Evolutionary conservation across 2,113 vertebrate species (phyloP).

Genomic region (Lontra canadensis): DNA sequence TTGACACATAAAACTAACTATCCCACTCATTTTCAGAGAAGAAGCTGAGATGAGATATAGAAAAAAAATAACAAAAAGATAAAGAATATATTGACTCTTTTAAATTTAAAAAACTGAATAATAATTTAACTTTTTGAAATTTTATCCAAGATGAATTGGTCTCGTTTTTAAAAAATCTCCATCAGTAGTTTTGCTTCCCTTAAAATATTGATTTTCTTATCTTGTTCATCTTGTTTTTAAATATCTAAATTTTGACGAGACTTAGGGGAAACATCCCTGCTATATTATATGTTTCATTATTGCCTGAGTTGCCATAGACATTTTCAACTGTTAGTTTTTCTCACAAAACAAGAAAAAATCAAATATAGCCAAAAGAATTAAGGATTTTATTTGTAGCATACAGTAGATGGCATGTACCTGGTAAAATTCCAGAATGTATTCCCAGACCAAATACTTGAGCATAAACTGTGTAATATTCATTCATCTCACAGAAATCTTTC

Average conservation of each 20-base stretch:
- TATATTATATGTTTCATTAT: not conserved
- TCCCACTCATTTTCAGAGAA: not conserved
- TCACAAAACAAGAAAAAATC: not conserved
- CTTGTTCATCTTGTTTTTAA: not conserved
- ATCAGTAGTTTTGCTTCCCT: not conserved
- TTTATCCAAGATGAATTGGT: not conserved
- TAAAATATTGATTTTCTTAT: not conserved
- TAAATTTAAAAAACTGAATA: not conserved
- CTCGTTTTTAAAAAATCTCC: not conserved
- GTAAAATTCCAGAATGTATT: not conserved
- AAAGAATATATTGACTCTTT: not conserved
- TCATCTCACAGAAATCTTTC: not conserved
- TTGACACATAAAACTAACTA: not conserved
- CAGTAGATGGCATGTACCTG: not conserved
- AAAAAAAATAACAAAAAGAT: slow-evolving; percentile 2
- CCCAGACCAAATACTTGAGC: not conserved
- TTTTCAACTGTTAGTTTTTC: not conserved
- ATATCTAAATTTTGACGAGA: not conserved
- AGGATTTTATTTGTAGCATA: not conserved
- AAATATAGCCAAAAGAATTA: not conserved
- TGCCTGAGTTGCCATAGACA: not conserved
- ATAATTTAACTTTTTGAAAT: not conserved
- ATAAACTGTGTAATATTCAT: not conserved
- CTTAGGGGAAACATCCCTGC: not conserved
- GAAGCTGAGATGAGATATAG: not conserved